Evolutionary conservation across 2,113 vertebrate species (phyloP).

Genomic region (Chascanopsetta lugubris): DNA sequence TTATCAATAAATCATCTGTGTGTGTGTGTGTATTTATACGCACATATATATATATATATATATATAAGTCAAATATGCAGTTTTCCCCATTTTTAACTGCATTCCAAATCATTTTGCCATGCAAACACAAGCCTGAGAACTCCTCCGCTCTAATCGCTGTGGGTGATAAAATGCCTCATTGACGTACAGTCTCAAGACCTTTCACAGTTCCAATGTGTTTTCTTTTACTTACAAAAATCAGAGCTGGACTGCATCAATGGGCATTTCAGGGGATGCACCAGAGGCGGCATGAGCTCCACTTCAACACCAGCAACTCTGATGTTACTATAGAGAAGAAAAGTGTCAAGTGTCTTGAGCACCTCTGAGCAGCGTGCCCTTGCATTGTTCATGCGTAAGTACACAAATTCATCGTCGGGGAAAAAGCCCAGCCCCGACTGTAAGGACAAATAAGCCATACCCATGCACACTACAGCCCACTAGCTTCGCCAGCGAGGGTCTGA

Average conservation of each 20-base stretch:
- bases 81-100: neutral
- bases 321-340: conserved; percentile 11
- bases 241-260: conserved; percentile 11
- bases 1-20: neutral
- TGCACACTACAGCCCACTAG: neutral
- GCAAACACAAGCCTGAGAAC: conserved; percentile 3
- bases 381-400: no score
- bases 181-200: neutral
- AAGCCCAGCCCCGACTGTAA: neutral
- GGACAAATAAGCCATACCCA: neutral
- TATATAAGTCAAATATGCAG: conserved; percentile 7
- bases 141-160: neutral
- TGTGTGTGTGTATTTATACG: no score
- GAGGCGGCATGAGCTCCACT: neutral
- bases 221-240: neutral
- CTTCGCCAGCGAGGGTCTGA: neutral
- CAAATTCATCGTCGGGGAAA: neutral
- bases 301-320: conserved; percentile 3
- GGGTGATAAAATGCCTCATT: neutral
- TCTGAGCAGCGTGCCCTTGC: no score
- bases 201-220: neutral
- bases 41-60: no score
- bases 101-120: neutral
- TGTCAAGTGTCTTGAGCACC: neutral
- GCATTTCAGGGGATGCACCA: conserved; percentile 2